Base-by-base conservation (phyloP, 2,113 vertebrate species). In the Sakesphorus luctuosus region DNA sequence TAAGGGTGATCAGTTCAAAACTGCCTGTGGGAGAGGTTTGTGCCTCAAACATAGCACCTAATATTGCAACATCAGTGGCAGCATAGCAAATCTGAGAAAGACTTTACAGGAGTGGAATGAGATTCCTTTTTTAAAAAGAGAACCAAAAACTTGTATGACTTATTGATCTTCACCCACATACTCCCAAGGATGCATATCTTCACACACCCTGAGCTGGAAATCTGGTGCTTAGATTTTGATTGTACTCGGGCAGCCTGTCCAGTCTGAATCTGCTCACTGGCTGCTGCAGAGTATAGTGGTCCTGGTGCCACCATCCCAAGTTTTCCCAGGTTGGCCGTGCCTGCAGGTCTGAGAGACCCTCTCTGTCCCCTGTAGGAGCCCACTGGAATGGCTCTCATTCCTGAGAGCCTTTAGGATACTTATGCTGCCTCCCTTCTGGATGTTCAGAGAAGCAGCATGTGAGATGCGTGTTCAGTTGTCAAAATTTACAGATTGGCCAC, bases 391-490 rank as follows among this genome's bases (percentile, higher is more conserved):
- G 50, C 8, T 35, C 7, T 44, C 18, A 63, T 47, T 81, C 28
- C 47, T 62, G 47, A 49, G 6, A 50, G 7, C 13, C 4, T 3
- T 36, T 26, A 25, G 20, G 21, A 33, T 67, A 77, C 71, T 46
- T 43, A 47, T 56, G 36, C 29, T 33, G 11, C n/a, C 20, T 69
- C 29, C 25, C 20, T 20, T 17, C 40, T 47, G 25, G 40, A 5
- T 74, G 15, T 19, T 36, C 3, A 11, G 31, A 44, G n/a, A 43
- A 85, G 46, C 5, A 77, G 43, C 18, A 14, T 0, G 0, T 50
- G 44, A 55, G 12, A 6, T 26, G 6, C n/a, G n/a, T 2, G 2
- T 33, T 24, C 0, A 0, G 6, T 61, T 26, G 50, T 82, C 0
- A 2, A 35, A 15, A 46, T 36, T 66, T 61, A 18, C 3, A 10